Evolutionary conservation across 2,113 vertebrate genomes (phyloP).

Genomic region (Epinephelus fuscoguttatus): DNA sequence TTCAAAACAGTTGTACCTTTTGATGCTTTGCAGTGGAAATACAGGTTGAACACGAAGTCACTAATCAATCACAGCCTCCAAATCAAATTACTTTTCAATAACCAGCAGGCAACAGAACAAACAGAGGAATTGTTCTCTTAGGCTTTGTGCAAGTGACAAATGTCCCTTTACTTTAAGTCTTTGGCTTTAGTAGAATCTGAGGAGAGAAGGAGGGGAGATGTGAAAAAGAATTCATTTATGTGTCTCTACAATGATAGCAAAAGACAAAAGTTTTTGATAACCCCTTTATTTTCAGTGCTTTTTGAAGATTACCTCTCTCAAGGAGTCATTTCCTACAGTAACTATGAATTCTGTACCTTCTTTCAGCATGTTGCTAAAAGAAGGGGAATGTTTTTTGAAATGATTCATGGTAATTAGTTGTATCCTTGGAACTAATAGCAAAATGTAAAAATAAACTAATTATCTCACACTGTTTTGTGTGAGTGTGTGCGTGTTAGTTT

Average conservation of each 20-base stretch:
- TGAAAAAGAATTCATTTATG: neutral
- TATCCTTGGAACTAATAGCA: constrained; percentile 16
- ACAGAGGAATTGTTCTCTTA: constrained; percentile 24
- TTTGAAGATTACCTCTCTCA: constrained; percentile 30
- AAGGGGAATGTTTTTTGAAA: neutral
- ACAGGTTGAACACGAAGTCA: constrained; percentile 2
- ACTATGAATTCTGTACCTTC: constrained; percentile 17
- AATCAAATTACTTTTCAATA: constrained; percentile 64
- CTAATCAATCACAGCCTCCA: constrained; percentile 49
- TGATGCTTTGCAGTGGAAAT: constrained; percentile 11
- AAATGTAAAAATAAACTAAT: constrained; percentile 38
- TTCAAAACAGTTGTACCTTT: constrained; percentile 26
- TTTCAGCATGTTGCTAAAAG: constrained; percentile 10
- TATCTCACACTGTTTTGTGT: constrained; percentile 5
- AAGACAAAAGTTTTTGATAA: constrained; percentile 10
- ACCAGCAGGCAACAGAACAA: constrained; percentile 49
- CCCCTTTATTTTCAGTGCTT: neutral
- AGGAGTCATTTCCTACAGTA: neutral
- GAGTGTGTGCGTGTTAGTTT: neutral
- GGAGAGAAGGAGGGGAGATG: neutral
- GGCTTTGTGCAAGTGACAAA: constrained; percentile 37
- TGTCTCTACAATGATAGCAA: constrained; percentile 13
- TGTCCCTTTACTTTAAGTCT: constrained; percentile 21
- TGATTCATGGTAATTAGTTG: constrained; percentile 1
- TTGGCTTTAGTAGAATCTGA: neutral